Conservation (phyloP, 2,888 invertebrate genomes). For the Caenorhabditis sp. region DNA sequence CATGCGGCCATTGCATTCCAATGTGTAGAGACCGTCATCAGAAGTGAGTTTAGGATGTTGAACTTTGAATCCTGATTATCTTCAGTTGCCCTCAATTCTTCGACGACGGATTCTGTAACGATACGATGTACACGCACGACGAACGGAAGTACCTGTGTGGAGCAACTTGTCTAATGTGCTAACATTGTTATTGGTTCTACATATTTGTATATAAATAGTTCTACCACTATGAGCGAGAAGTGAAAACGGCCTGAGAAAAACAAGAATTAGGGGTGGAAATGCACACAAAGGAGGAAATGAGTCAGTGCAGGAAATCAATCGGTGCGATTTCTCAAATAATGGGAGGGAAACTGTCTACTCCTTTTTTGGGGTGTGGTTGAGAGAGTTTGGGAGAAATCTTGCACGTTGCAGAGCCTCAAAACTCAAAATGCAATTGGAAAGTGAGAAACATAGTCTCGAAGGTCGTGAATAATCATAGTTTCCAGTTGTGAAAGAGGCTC, state of each 20-base stretch:
- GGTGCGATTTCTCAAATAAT: slow-evolving; percentile 48
- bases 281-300: slow-evolving; percentile 45
- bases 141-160: slow-evolving; percentile 73
- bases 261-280: slow-evolving; percentile 51
- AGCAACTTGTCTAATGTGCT: slow-evolving; percentile 70
- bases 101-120: slow-evolving; percentile 73
- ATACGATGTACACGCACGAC: slow-evolving; percentile 70
- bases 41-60: slow-evolving; percentile 55
- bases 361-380: neutral
- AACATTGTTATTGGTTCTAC: slow-evolving; percentile 24
- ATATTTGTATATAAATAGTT: slow-evolving; percentile 64
- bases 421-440: neutral
- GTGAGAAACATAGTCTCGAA: no score
- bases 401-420: no score
- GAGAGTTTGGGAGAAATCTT: no score
- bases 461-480: no score
- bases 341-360: slow-evolving; percentile 11
- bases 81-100: slow-evolving; percentile 72
- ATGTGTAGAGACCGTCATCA: slow-evolving; percentile 74
- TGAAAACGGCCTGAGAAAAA: slow-evolving; percentile 14
- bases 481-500: no score
- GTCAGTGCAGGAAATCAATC: slow-evolving; percentile 43
- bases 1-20: slow-evolving; percentile 71
- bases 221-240: slow-evolving; percentile 5
- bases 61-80: neutral